phyloP scores from a whole-genome alignment of 1,140 invertebrate genomes.

The Temnothorax curvispinosus region DNA sequence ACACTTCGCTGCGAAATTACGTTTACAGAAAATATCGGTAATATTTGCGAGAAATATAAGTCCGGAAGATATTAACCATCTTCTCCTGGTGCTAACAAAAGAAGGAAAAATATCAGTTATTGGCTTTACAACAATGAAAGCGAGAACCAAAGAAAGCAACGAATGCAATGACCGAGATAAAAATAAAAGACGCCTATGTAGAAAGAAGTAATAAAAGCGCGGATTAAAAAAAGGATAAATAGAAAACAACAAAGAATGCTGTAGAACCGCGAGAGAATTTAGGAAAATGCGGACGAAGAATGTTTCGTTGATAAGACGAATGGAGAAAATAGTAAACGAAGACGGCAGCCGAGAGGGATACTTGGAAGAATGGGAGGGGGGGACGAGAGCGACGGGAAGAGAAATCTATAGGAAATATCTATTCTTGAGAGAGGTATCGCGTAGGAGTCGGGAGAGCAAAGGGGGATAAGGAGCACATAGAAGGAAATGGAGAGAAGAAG shows the following conservation, averaged over 20 bases:
- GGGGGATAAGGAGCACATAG: background rate
- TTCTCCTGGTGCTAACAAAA: slow-evolving; percentile 2
- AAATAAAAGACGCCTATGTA: background rate
- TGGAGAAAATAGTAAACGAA: background rate
- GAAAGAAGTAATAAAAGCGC: slow-evolving; percentile 34
- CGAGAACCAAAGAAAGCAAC: background rate
- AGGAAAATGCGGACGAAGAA: background rate
- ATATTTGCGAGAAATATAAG: background rate
- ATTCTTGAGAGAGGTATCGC: slow-evolving; percentile 41
- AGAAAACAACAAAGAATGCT: background rate
- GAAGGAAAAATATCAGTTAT: slow-evolving; percentile 13
- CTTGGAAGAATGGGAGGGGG: background rate
- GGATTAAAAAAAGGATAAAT: slow-evolving; percentile 46
- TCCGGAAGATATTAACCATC: slow-evolving; percentile 36
- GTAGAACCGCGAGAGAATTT: slow-evolving; percentile 4
- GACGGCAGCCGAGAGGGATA: background rate
- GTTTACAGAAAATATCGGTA: slow-evolving; percentile 37
- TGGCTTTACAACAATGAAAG: slow-evolving; percentile 12
- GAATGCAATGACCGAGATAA: background rate
- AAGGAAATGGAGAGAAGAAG: slow-evolving; percentile 33
- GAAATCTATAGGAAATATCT: slow-evolving; percentile 32
- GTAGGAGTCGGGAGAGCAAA: background rate
- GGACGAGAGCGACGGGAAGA: background rate
- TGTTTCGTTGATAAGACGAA: slow-evolving; percentile 38
- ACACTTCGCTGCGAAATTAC: slow-evolving; percentile 5